Evolutionary conservation across 2,888 invertebrate genomes (phyloP).

Genomic region (Drosophila formosana): DNA sequence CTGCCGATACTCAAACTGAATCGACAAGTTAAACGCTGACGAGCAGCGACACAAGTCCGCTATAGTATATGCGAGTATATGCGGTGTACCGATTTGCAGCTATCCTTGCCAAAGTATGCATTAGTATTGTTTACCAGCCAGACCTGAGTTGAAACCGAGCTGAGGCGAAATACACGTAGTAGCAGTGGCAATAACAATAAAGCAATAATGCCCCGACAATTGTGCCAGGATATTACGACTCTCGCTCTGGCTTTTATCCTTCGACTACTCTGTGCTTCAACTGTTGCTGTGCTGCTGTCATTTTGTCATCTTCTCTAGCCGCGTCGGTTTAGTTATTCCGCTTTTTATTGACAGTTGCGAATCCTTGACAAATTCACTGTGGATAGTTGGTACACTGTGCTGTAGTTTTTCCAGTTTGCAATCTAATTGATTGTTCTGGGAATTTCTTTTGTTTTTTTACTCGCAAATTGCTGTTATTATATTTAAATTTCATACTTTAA

Average conservation of each 20-base stretch:
- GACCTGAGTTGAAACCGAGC: constrained; percentile 12
- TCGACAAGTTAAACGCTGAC: constrained; percentile 28
- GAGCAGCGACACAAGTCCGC: constrained; percentile 36
- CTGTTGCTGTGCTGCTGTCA: constrained; percentile 34
- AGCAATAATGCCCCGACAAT: constrained; percentile 62
- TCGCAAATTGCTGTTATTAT: too few relatives aligned
- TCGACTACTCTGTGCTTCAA: background rate
- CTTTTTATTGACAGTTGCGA: constrained; percentile 34
- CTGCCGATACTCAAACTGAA: constrained; percentile 30
- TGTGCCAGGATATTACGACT: constrained; percentile 70
- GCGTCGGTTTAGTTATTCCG: constrained; percentile 9
- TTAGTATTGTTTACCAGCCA: constrained; percentile 72
- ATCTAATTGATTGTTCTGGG: constrained; percentile 16
- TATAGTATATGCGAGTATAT: constrained; percentile 10
- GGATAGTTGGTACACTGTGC: constrained; percentile 29
- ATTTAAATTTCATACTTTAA: constrained; percentile 3
- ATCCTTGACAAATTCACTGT: constrained; percentile 27
- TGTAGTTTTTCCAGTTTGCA: background rate
- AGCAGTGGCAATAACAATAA: constrained; percentile 51
- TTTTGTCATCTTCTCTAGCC: constrained; percentile 13
- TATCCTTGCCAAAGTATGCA: constrained; percentile 61
- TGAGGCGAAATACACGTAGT: constrained; percentile 19
- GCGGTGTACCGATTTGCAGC: constrained; percentile 28
- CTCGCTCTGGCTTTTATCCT: constrained; percentile 16
- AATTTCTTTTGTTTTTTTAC: too few relatives aligned